Evolutionary conservation across 2,888 invertebrate genomes (phyloP), one percentile per base, ranked within the genome.

Genomic region (Macaria liturata): DNA sequence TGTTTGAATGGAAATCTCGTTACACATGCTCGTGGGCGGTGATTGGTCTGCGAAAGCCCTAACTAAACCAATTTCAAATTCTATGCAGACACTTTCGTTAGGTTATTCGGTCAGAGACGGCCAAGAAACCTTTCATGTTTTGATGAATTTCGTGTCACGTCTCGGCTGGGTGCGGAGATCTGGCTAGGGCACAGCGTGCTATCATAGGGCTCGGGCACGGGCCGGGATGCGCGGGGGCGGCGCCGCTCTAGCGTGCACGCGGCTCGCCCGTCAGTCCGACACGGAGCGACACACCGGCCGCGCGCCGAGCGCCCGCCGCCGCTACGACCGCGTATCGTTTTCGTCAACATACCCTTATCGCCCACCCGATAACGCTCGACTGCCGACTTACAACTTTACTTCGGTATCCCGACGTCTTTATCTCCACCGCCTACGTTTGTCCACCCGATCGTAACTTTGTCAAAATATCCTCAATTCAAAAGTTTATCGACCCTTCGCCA

Each of bases 401-500:
- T 46, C 43, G 55, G 32, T 57, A 54, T 58, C 53, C 51, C 20
- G 57, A 54, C 54, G 60, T 32, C 62, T 51, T 34, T 31, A 6
- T 46, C n/a, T 47, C 40, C 20, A 9, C 20, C 42, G 34, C 32
- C 46, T 46, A 8, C 30, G 48, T 20, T 44, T n/a, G 32, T 34
- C 6, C 30, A 49, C 34, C 42, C 43, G 31, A 45, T 54, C 58
- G 48, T 55, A 55, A 58, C 45, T 61, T 54, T 20, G 39, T 44
- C 44, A 49, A 52, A 61, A 65, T 54, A 54, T 42, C 31, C 47
- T 54, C 49, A 57, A 49, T 48, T 49, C 49, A 73, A 78, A 88
- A 90, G 84, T 88, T 88, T 88, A 86, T 89, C 90, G 90, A 88
- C 89, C 91, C 87, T 81, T 69, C 81, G 80, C 83, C 76, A 84